Percentiles rank a stretch among this genome's conserved stretches.
phyloP scores from a whole-genome alignment of 2,113 vertebrate genomes.

The Salvelinus sp. region DNA sequence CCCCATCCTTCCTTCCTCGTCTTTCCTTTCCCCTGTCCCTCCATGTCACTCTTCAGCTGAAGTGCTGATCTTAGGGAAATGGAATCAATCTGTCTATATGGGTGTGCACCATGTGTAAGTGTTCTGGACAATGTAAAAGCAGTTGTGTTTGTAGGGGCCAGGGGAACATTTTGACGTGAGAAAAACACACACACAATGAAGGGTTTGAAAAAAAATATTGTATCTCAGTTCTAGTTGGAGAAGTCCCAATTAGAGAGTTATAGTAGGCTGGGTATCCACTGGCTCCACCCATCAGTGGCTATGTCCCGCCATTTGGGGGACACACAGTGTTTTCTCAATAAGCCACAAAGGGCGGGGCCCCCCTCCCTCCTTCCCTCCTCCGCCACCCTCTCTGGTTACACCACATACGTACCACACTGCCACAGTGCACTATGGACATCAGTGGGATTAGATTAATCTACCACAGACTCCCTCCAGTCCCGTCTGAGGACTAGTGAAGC shows the following conservation, averaged over 20 bases:
- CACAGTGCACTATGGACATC: background rate
- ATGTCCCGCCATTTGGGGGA: too few relatives aligned
- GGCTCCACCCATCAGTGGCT: too few relatives aligned
- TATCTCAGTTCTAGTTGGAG: too few relatives aligned
- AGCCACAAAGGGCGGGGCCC: background rate
- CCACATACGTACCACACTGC: background rate
- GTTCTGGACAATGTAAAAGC: background rate
- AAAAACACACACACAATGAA: background rate
- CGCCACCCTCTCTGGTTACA: background rate
- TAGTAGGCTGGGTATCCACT: too few relatives aligned
- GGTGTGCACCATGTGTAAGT: background rate
- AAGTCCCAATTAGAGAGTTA: too few relatives aligned
- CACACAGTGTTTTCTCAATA: background rate
- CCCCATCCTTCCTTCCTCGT: constrained; percentile 15
- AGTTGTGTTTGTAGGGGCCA: background rate
- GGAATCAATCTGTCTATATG: background rate
- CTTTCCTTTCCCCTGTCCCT: background rate
- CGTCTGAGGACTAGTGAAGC: constrained; percentile 12
- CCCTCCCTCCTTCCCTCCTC: background rate
- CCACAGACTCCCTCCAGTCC: constrained; percentile 6
- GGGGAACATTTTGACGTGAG: too few relatives aligned
- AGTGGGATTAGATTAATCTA: background rate
- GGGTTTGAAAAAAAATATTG: too few relatives aligned
- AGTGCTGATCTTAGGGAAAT: background rate
- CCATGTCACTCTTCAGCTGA: background rate